Evolutionary conservation across 1,140 invertebrate genomes (phyloP), one percentile per base, ranked within the genome.

Genomic region (Rhopalosiphum maidis): DNA sequence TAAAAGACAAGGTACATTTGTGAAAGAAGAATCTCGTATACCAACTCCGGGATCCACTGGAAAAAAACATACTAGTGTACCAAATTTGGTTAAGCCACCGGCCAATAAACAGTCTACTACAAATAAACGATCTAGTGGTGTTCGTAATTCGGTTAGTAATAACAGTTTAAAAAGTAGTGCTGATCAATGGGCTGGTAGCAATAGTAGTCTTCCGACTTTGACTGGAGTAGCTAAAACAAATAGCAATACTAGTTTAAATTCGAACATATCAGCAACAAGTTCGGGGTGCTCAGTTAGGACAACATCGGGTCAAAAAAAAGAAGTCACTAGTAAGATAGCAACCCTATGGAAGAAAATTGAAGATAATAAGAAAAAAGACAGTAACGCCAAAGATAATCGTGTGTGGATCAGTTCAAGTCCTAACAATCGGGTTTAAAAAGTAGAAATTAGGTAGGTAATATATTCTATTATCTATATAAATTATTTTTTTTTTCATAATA

Each of bases 281-380:
- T 93, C 94, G 35, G 86, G 90, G 25, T 91, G 55, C 43, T 94
- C 94, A 25, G 94, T 94, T 41, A 94, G 94, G 30, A 94, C 94
- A 55, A 54, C 91, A 41, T 87, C 94, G 94, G 94, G 94, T 95
- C 95, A 94, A 95, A 96, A 94, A 95, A 95, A 97, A 94, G 97
- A 97, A 94, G 97, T 98, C 2, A 97, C 97, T 4, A 98, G 98
- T 95, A 98, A 98, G 95, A 98, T 99, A 82, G 97, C 98, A 2
- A 97, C 96, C 94, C 95, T 99, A 25, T 98, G 98, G 98, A 98
- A 98, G 94, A 97, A 96, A 94, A 97, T 97, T 5, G 97, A 98
- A 94, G 97, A 98, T 60, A 96, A 95, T n/a, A 97, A 97, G 86
- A 96, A 96, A 91, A 96, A 96, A 94, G 96, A 96, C 60, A 94